These are phyloP conservation scores for Callosobruchus maculatus DNA, from an alignment of 2,888 invertebrate genomes.

Conservation along the genomic window DNA sequence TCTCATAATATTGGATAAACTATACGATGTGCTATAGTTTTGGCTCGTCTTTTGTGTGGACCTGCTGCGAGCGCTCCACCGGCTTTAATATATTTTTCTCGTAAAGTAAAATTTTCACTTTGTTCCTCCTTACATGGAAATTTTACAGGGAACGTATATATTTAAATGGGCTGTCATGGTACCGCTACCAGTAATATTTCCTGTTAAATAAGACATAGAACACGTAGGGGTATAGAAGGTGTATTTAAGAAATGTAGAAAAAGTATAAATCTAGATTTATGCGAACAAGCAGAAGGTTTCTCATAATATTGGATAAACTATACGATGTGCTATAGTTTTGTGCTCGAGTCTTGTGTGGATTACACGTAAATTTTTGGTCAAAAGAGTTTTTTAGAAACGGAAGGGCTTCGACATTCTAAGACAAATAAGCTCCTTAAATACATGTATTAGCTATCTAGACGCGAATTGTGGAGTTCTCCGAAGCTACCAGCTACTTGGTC, in stretches of 20 bases:
- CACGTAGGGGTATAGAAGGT: neutral
- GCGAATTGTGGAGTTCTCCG: too few species aligned
- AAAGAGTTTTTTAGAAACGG: too few species aligned
- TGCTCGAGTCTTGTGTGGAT: too few species aligned
- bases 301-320: neutral
- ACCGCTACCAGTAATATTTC: neutral
- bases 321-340: too few species aligned
- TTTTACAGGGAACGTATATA: neutral
- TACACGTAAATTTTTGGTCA: too few species aligned
- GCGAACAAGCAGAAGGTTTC: neutral
- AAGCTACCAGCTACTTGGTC: too few species aligned
- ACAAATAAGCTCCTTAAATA: too few species aligned
- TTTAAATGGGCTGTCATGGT: neutral
- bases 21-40: too few species aligned
- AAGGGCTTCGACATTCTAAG: too few species aligned
- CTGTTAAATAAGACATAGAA: neutral
- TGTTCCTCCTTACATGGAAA: neutral
- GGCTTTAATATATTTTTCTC: conserved; percentile 11
- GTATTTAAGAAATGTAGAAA: neutral
- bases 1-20: neutral
- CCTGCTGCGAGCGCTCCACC: neutral
- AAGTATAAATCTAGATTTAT: neutral
- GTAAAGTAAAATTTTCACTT: conserved; percentile 8
- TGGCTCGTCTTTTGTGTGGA: too few species aligned
- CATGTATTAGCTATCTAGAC: too few species aligned